Evolutionary conservation across 2,888 invertebrate genomes (phyloP).

Genomic region (Nycteola revayana): DNA sequence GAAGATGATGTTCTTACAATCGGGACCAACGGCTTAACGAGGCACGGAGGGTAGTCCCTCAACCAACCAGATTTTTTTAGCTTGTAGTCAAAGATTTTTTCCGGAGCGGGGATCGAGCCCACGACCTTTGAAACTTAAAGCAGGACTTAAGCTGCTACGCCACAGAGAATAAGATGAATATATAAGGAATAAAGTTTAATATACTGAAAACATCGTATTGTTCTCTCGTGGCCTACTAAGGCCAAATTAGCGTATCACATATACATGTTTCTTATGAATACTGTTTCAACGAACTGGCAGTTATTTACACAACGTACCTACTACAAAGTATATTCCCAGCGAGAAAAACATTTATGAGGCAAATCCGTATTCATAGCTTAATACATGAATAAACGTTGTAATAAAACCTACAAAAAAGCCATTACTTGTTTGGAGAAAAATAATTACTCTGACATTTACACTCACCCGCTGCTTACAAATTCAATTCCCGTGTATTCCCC

Average conservation of each 20-base stretch:
- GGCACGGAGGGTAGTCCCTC: too few relatives aligned
- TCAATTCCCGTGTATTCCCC: conserved; percentile 33
- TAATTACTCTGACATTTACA: conserved; percentile 24
- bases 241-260: conserved; percentile 55
- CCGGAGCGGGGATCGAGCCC: too few relatives aligned
- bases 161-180: too few relatives aligned
- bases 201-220: conserved; percentile 47
- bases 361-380: conserved; percentile 44
- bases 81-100: too few relatives aligned
- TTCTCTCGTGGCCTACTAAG: conserved; percentile 51
- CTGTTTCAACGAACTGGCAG: conserved; percentile 39
- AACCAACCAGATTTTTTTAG: too few relatives aligned
- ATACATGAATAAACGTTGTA: too few relatives aligned
- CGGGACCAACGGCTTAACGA: too few relatives aligned
- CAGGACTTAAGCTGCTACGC: too few relatives aligned
- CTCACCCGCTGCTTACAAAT: conserved; percentile 31
- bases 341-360: conserved; percentile 42
- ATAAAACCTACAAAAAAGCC: too few relatives aligned
- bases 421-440: too few relatives aligned
- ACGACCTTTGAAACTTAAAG: too few relatives aligned
- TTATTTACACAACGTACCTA: conserved; percentile 39
- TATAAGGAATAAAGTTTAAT: conserved; percentile 41
- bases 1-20: too few relatives aligned
- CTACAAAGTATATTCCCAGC: conserved; percentile 45
- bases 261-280: conserved; percentile 44